Evolutionary conservation across 2,888 invertebrate genomes (phyloP).

Genomic region (Drosophila nr. perissopoda): DNA sequence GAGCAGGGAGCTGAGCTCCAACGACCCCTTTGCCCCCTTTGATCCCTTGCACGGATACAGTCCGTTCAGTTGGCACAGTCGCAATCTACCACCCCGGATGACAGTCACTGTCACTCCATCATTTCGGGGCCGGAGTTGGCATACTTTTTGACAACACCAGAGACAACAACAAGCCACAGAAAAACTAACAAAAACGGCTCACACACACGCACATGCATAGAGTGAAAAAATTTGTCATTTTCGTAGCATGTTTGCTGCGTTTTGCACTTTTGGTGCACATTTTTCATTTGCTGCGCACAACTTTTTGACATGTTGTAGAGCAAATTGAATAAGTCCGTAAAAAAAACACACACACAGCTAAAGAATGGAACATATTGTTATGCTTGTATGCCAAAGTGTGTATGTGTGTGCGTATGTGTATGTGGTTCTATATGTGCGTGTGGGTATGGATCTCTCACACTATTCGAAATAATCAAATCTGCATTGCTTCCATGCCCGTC

Average conservation of each 20-base stretch:
- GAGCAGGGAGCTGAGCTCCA: background rate
- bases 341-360: conserved; percentile 25
- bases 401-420: background rate
- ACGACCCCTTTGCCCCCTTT: conserved; percentile 31
- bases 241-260: conserved; percentile 79
- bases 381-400: conserved; percentile 8
- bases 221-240: conserved; percentile 65
- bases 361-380: conserved; percentile 38
- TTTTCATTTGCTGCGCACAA: conserved; percentile 75
- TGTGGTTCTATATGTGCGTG: conserved; percentile 13
- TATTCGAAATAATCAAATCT: conserved; percentile 71
- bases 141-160: conserved; percentile 78
- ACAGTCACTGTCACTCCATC: conserved; percentile 70
- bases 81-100: conserved; percentile 48
- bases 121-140: conserved; percentile 67
- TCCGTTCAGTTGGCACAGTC: conserved; percentile 25
- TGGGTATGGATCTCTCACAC: conserved; percentile 25
- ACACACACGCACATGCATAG: conserved; percentile 14
- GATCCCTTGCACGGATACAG: conserved; percentile 15
- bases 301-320: conserved; percentile 77
- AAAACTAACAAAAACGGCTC: conserved; percentile 66
- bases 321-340: conserved; percentile 74
- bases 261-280: conserved; percentile 77
- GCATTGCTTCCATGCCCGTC: conserved; percentile 33
- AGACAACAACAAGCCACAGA: conserved; percentile 76